A percentile compares a stretch with the other conserved stretches of the same genome.
Evolutionary conservation across 2,888 invertebrate species (phyloP).

Genomic region (Drosophila yooni): DNA sequence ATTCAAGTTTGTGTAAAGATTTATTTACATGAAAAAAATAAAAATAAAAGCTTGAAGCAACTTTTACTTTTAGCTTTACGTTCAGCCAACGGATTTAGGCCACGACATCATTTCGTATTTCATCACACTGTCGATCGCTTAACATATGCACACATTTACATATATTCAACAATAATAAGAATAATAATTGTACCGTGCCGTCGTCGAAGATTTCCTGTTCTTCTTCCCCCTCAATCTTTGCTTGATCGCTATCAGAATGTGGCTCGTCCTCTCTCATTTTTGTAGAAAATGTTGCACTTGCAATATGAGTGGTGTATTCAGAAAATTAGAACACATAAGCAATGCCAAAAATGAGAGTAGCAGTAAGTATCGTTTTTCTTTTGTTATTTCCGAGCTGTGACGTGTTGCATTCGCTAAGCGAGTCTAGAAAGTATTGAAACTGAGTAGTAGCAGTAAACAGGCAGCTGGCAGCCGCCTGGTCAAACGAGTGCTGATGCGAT

Average conservation of each 20-base stretch:
- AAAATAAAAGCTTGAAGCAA: background rate
- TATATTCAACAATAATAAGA: slow-evolving; percentile 1
- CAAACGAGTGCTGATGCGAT: slow-evolving; percentile 68
- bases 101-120: slow-evolving; percentile 68
- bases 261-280: slow-evolving; percentile 57
- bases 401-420: slow-evolving; percentile 68
- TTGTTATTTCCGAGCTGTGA: slow-evolving; percentile 52
- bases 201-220: slow-evolving; percentile 74
- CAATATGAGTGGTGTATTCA: slow-evolving; percentile 1
- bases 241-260: slow-evolving; percentile 14
- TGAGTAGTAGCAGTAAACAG: slow-evolving; percentile 40
- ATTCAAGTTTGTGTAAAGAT: background rate
- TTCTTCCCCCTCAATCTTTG: slow-evolving; percentile 45
- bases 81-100: slow-evolving; percentile 56
- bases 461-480: slow-evolving; percentile 55
- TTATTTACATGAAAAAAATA: background rate
- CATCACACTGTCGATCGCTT: slow-evolving; percentile 48
- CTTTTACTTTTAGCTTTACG: slow-evolving; percentile 4
- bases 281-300: slow-evolving; percentile 2
- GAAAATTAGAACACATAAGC: slow-evolving; percentile 1
- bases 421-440: slow-evolving; percentile 78
- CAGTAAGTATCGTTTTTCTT: slow-evolving; percentile 22
- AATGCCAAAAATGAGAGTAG: slow-evolving; percentile 11
- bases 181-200: slow-evolving; percentile 57
- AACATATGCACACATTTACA: slow-evolving; percentile 12